phyloP scores from a whole-genome alignment of 2,113 vertebrate genomes.

The Smithornis capensis region DNA sequence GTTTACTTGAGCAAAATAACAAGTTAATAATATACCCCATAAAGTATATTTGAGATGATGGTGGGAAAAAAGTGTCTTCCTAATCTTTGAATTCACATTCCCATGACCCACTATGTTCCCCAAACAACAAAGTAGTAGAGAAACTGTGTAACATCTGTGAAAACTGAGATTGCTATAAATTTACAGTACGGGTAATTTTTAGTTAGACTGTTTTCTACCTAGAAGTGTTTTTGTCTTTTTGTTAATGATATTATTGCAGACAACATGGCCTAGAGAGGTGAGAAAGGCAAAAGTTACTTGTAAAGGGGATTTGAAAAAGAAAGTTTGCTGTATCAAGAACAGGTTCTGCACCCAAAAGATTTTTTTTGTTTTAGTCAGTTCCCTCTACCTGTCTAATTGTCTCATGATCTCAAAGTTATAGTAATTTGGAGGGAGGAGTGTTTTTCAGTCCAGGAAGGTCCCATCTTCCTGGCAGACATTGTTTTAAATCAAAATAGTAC shows the following conservation, averaged over 20 bases:
- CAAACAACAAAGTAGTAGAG: neutral
- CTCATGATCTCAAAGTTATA: too few relatives aligned
- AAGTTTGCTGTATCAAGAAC: neutral
- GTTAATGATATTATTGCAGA: neutral
- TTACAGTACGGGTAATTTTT: neutral
- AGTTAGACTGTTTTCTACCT: neutral
- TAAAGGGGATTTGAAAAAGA: neutral
- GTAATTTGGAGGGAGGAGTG: too few relatives aligned
- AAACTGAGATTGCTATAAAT: neutral
- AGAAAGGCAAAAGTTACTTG: accelerated
- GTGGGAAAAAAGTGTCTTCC: accelerated
- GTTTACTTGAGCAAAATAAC: neutral
- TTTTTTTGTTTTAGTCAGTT: neutral
- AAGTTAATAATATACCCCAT: neutral
- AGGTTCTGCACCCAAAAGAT: neutral
- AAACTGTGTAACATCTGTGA: neutral
- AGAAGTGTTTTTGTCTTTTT: neutral
- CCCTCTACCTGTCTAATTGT: neutral
- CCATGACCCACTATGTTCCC: neutral
- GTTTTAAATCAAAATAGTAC: too few relatives aligned
- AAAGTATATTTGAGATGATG: neutral
- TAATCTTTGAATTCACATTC: neutral
- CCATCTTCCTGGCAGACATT: too few relatives aligned
- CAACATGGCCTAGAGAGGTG: neutral
- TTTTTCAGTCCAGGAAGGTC: too few relatives aligned